Evolutionary conservation across 2,888 invertebrate genomes (phyloP).

Genomic region (Noctua fimbriata): DNA sequence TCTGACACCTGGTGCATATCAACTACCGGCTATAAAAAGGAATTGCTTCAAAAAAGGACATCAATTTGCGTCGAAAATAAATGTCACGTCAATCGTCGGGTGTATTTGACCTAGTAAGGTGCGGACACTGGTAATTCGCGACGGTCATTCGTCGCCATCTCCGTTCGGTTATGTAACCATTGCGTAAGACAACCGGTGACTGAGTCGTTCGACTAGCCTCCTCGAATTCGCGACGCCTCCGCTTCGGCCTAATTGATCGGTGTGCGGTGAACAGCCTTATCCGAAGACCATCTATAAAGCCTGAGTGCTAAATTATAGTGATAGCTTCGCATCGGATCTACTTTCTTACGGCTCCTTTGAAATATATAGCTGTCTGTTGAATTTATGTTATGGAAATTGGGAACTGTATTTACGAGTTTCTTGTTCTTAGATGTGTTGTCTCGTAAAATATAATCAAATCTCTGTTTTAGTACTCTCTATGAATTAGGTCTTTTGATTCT

Average conservation of each 20-base stretch:
- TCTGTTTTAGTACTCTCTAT: not conserved
- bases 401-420: conserved; percentile 7
- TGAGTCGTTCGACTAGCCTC: conserved; percentile 72
- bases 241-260: conserved; percentile 57
- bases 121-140: conserved; percentile 79
- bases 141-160: conserved; percentile 71
- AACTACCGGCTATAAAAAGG: conserved; percentile 47
- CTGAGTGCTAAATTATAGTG: conserved; percentile 45
- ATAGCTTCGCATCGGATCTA: conserved; percentile 46
- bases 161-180: conserved; percentile 78
- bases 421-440: not conserved
- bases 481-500: not conserved
- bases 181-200: conserved; percentile 75
- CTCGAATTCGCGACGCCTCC: conserved; percentile 52
- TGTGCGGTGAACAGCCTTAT: conserved; percentile 48
- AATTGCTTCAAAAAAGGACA: conserved; percentile 55
- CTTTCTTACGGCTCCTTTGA: conserved; percentile 44
- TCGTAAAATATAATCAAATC: conserved; percentile 20
- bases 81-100: conserved; percentile 71
- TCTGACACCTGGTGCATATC: conserved; percentile 51
- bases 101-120: conserved; percentile 76
- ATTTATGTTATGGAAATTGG: conserved; percentile 34
- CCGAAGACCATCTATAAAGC: conserved; percentile 53
- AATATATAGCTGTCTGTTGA: conserved; percentile 29
- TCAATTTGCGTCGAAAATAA: conserved; percentile 64